Base-by-base conservation (phyloP, 2,888 invertebrate species). In the Heteropelma amictum region DNA sequence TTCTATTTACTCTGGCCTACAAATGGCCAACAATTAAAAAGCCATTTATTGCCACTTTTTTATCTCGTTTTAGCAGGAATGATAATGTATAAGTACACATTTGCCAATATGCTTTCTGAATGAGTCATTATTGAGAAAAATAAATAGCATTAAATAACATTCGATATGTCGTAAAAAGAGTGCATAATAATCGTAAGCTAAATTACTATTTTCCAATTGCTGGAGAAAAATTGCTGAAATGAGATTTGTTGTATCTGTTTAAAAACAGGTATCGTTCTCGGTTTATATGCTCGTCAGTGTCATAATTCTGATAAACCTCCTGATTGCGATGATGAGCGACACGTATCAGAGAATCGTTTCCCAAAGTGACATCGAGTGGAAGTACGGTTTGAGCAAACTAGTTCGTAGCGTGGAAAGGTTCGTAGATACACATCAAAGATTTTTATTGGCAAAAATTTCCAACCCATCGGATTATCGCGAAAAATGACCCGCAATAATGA, bases 281-380 rank as follows among this genome's bases (percentile, higher is more conserved):
- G 94, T 97, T 87, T 99, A 99, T 92, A 96, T 99, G 97, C 93
- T 99, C 94, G 98, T 99, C 88, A 98, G 98, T 80, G 96, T 99
- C 84, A 97, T 99, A 89, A 98, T 99, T 84, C 93, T 99, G 85
- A 99, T 99, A 91, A 99, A 99, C 92, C 93, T 99, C 85, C 95
- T 99, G 90, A 99, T 99, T 93, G 99, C 99, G 92, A 99, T 99
- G 99, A 99, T 99, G 99, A 98, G 98, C 87, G 99, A 99, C 92
- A 99, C 99, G 73, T 99, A 99, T 90, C 99, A 99, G 90, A 93
- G 96, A 87, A 99, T 99, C 89, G 97, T 98, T 85, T 93, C 94
- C 1, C 94, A 94, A 87, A 94, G 94, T 5, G 94, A 95, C 85
- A 93, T 93, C 49, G 94, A 95, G 87, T 95, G 95, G 95, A 95